These are phyloP conservation scores for Neodontobutis hainanensis DNA, from an alignment of 2,113 vertebrate genomes.

Conservation along the genomic window DNA sequence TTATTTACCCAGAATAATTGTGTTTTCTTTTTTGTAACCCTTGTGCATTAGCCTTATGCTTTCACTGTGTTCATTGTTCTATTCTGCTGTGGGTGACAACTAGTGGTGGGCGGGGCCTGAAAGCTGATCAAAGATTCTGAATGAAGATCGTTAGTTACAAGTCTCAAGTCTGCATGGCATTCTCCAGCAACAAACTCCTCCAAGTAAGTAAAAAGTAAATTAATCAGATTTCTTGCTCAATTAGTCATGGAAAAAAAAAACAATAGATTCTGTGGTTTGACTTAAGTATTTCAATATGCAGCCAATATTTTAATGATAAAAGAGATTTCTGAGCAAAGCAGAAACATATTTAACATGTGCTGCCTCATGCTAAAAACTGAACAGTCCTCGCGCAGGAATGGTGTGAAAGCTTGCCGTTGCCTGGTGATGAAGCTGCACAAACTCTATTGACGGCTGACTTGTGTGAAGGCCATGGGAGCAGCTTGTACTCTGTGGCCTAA, in stretches of 20 bases:
- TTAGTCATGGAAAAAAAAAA: neutral
- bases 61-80: neutral
- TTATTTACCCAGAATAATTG: no score
- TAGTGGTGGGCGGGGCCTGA: neutral
- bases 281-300: neutral
- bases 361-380: neutral
- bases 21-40: no score
- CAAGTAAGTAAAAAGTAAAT: neutral
- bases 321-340: neutral
- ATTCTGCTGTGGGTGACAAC: neutral
- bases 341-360: neutral
- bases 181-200: neutral
- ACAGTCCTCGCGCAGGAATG: conserved; percentile 7
- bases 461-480: conserved; percentile 60
- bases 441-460: conserved; percentile 46
- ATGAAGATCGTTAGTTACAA: neutral
- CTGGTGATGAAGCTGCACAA: conserved; percentile 45
- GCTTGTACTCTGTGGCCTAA: conserved; percentile 60
- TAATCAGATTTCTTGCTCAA: neutral
- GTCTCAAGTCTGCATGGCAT: neutral
- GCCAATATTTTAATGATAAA: neutral
- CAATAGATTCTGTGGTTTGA: neutral
- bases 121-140: neutral
- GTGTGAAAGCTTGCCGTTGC: conserved; percentile 41
- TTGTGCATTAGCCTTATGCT: no score